These are phyloP conservation scores for Siniperca chuatsi DNA, from an alignment of 2,113 vertebrate genomes.

Conservation along the genomic window DNA sequence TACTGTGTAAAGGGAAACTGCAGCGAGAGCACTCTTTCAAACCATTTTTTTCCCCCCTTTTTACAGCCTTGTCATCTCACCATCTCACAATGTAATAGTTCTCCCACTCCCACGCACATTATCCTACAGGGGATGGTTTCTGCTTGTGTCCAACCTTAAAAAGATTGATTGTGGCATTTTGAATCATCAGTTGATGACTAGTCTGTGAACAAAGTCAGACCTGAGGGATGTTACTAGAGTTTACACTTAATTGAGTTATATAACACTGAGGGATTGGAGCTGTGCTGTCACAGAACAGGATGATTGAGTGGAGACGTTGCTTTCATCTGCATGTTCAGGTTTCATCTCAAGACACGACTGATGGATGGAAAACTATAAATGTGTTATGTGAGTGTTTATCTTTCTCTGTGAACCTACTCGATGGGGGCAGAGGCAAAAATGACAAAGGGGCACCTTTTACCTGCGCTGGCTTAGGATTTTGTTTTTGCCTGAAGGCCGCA, in stretches of 20 bases:
- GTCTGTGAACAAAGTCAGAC: not conserved
- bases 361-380: not conserved
- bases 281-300: not conserved
- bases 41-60: not conserved
- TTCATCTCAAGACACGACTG: not conserved
- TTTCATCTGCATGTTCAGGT: not conserved
- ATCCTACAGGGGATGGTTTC: not conserved
- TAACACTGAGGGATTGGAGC: not conserved
- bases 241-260: conserved; percentile 1
- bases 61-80: conserved; percentile 11
- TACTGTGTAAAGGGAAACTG: conserved; percentile 34
- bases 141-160: not conserved
- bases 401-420: not conserved
- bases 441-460: not conserved
- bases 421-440: not conserved
- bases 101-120: conserved; percentile 5
- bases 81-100: not conserved
- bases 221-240: not conserved
- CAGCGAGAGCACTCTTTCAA: conserved; percentile 37
- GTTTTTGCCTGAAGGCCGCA: not conserved
- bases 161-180: not conserved
- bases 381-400: not conserved
- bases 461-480: not conserved
- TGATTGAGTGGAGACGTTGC: not conserved
- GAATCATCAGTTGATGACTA: not conserved